Evolutionary conservation across 30 jellyfish, hydroid and myxozoan species (phyloP), one percentile per base, ranked within the genome.

Genomic region (Chrysaora quinquecirrha): DNA sequence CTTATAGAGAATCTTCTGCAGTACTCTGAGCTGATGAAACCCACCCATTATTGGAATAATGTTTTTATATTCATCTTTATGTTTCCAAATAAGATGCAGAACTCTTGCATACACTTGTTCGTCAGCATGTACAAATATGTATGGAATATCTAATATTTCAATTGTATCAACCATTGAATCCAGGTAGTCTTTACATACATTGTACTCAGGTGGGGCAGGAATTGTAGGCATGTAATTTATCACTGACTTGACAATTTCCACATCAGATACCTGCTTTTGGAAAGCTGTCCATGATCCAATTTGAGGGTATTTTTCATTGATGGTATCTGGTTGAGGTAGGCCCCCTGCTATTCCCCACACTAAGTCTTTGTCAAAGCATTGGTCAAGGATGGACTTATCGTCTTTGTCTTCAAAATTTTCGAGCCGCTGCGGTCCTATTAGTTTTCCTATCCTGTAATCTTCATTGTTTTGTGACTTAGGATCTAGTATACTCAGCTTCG

Each of bases 41-140:
- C 69, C 79, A 67, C 68, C 79, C 79, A 16, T 67, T 16, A 32
- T n/a, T n/a, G 34, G 63, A n/a, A 67, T 67, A 27, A 32, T 67
- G 69, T 10, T 27, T 19, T 22, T 62, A 12, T 28, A 30, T 67
- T 67, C 27, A 9, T 67, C 16, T 33, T 19, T 67, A 27, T n/a
- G 34, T n/a, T 67, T 19, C 34, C 21, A 67, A 67, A 67, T 30
- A 27, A 32, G 27, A 9, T 43, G 58, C 58, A 43, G 16, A 16
- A 16, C 16, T 43, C 25, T 10, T 6, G 79, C 68, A 33, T 67
- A 67, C 4, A 67, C 69, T 33, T n/a, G 29, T 21, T 67, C 67
- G 21, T 67, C 69, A 67, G 69, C 10, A 33, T 67, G 21, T n/a
- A 67, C 68, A 67, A n/a, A 67, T 67, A 67, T 67, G 71, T 16